Conservation (phyloP, 1,140 invertebrate genomes). For the Panagrolaimus sp. region DNA sequence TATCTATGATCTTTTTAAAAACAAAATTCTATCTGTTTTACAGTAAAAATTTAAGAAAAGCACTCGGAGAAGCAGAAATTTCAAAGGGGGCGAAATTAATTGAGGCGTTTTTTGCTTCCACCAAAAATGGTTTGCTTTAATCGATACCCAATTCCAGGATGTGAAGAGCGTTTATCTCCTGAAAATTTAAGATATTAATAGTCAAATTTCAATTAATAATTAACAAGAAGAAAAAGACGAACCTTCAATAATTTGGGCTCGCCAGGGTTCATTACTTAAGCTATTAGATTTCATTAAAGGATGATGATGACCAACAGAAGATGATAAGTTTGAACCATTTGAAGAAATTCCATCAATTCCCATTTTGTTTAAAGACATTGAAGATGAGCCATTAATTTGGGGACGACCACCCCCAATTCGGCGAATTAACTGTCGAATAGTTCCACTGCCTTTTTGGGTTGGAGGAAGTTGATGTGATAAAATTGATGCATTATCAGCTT, state of each 20-base stretch:
- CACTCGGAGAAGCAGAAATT: too few relatives aligned
- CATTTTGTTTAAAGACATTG: conserved; percentile 49
- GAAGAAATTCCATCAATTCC: not conserved
- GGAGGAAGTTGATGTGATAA: conserved; percentile 44
- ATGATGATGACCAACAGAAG: not conserved
- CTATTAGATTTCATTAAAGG: conserved; percentile 34
- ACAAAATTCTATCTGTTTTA: too few relatives aligned
- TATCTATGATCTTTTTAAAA: too few relatives aligned
- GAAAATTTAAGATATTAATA: not conserved
- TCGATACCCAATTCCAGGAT: conserved; percentile 36
- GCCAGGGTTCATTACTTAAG: conserved; percentile 53
- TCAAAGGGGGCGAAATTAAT: not conserved
- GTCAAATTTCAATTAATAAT: not conserved
- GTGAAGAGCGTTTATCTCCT: conserved; percentile 5
- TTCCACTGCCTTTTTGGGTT: conserved; percentile 2
- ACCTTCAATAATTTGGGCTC: conserved; percentile 19
- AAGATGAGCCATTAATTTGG: not conserved
- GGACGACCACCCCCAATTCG: conserved; percentile 40
- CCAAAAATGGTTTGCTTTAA: conserved; percentile 45
- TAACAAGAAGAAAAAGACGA: not conserved
- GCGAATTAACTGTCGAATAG: conserved; percentile 47
- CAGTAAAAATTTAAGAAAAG: too few relatives aligned
- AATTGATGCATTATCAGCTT: conserved; percentile 38
- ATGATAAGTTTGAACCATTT: not conserved
- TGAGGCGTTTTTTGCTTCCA: conserved; percentile 31